phyloP scores from a whole-genome alignment of 2,888 invertebrate genomes.

The Lithophane socia region DNA sequence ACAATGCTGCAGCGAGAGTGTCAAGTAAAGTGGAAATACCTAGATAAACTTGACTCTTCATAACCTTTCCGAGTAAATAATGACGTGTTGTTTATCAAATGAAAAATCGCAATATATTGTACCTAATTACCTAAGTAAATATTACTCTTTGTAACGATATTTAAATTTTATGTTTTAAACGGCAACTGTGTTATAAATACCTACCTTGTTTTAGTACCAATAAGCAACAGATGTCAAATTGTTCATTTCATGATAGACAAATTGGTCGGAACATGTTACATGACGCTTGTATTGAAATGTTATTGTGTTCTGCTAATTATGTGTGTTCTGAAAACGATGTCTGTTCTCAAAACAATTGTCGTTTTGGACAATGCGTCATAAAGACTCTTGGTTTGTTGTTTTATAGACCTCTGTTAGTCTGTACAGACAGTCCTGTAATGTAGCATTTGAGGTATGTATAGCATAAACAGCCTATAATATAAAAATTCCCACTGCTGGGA shows the following conservation, averaged over 20 bases:
- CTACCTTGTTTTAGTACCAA: no score
- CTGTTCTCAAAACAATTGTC: not conserved
- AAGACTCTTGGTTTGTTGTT: not conserved
- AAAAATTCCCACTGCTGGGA: no score
- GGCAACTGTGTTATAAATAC: not conserved
- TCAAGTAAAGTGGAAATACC: not conserved
- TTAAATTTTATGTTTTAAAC: not conserved
- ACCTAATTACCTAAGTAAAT: not conserved
- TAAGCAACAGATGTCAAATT: not conserved
- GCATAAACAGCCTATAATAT: not conserved
- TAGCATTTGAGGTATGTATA: not conserved
- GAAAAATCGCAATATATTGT: not conserved
- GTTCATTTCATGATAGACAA: not conserved
- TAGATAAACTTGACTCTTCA: not conserved
- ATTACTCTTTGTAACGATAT: not conserved
- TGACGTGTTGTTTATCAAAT: constrained; percentile 11
- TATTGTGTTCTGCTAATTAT: not conserved
- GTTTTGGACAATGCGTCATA: not conserved
- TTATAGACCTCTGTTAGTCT: not conserved
- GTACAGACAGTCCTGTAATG: not conserved
- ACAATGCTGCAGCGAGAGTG: no score
- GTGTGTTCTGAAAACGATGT: not conserved
- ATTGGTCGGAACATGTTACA: not conserved
- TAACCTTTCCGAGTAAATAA: constrained; percentile 11
- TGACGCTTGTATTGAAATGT: not conserved